Conservation (phyloP, 2,888 invertebrate genomes). For the Anodontia alba region DNA sequence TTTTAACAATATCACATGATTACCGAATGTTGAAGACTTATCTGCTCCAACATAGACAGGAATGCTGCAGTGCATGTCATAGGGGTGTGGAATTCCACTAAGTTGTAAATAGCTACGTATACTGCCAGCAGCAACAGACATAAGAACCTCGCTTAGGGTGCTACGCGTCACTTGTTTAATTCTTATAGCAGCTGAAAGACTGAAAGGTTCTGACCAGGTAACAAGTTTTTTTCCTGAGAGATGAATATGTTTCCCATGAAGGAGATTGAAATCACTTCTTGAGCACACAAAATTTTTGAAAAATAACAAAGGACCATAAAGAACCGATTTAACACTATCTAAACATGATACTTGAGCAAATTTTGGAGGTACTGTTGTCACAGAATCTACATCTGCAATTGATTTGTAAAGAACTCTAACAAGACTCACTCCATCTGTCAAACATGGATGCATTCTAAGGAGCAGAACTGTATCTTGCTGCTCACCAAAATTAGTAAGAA, state of each 20-base stretch:
- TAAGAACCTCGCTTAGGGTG: slow-evolving; percentile 86
- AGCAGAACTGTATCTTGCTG: slow-evolving; percentile 85
- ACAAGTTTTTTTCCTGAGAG: slow-evolving; percentile 82
- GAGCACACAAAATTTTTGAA: slow-evolving; percentile 85
- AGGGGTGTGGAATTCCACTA: slow-evolving; percentile 86
- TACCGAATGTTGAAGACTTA: slow-evolving; percentile 51
- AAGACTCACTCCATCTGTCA: slow-evolving; percentile 87
- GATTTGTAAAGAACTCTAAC: slow-evolving; percentile 84
- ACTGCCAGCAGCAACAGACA: slow-evolving; percentile 86
- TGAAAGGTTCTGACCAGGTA: slow-evolving; percentile 86
- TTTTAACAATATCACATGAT: slow-evolving; percentile 77
- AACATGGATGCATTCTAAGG: slow-evolving; percentile 86
- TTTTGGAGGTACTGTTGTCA: slow-evolving; percentile 60
- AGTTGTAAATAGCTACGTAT: slow-evolving; percentile 86
- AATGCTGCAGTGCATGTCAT: slow-evolving; percentile 85
- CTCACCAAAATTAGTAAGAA: slow-evolving; percentile 85
- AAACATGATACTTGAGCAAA: slow-evolving; percentile 54
- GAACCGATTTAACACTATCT: slow-evolving; percentile 84
- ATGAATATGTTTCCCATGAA: slow-evolving; percentile 81
- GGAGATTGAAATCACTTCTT: slow-evolving; percentile 85
- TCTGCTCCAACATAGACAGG: slow-evolving; percentile 77
- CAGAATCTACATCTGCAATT: slow-evolving; percentile 81
- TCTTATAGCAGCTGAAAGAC: slow-evolving; percentile 84
- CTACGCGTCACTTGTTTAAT: slow-evolving; percentile 87
- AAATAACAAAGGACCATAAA: slow-evolving; percentile 86